Evolutionary conservation across 2,888 invertebrate genomes (phyloP), one percentile per base, ranked within the genome.

Genomic region (Zaprionus lineosus): DNA sequence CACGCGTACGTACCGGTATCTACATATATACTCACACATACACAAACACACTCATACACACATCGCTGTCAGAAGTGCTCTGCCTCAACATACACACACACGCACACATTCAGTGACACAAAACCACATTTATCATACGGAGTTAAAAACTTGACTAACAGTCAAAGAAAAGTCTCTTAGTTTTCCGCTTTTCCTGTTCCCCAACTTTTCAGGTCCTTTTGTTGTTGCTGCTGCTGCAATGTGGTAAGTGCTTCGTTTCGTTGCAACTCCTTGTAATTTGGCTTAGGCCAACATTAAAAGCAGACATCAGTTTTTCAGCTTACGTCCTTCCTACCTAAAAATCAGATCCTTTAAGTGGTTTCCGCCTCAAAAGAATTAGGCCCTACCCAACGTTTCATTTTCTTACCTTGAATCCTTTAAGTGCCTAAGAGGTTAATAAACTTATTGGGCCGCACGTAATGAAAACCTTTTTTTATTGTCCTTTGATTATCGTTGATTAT

Each of bases 121-220:
- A 3, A 61, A 48, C 84, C 61, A 60, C 78, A 84, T 84, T 77
- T 70, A 77, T 77, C 74, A 63, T 58, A 64, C 34, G 53, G 46
- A 70, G 59, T 46, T 73, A 26, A 48, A 59, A 81, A 69, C 77
- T 69, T 59, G 46, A 33, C 29, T 44, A 67, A 62, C 50, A 61
- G 52, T 56, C 36, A 78, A 62, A 14, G 43, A 59, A 60, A 57
- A 61, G 60, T 60, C 67, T 83, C 83, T 64, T 57, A 65, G 57
- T 63, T 11, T 29, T 12, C 24, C 19, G 36, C 14, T 33, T 48
- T 61, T 43, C 34, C 41, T 37, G 41, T 67, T 71, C 75, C 46
- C 60, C 40, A 33, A 26, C 19, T 34, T 29, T 40, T 39, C 9
- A 37, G 12, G 36, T 12, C 19, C 52, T 50, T 36, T 6, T 28